phyloP scores from a whole-genome alignment of 2,888 invertebrate species.

The Pasiphila rectangulata region DNA sequence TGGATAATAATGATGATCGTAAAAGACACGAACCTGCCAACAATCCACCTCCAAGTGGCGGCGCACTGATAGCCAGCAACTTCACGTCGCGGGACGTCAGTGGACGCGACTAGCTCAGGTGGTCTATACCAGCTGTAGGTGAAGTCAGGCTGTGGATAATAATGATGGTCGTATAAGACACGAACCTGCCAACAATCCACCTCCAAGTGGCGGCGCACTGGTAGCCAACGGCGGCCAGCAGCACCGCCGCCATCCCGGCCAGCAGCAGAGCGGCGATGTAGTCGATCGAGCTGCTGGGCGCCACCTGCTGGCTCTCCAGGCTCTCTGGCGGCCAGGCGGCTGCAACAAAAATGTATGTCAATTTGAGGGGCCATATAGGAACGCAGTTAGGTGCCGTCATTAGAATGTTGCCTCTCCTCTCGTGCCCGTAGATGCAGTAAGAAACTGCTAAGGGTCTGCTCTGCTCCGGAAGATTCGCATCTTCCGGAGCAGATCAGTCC shows the following conservation, averaged over 20 bases:
- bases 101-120: too few relatives aligned
- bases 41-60: too few relatives aligned
- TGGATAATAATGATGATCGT: too few relatives aligned
- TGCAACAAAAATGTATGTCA: conserved; percentile 27
- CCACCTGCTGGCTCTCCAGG: conserved; percentile 57
- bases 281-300: conserved; percentile 74
- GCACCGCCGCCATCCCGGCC: conserved; percentile 83
- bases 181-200: conserved; percentile 82
- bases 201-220: conserved; percentile 88
- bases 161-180: background rate
- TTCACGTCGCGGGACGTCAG: too few relatives aligned
- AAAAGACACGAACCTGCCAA: too few relatives aligned
- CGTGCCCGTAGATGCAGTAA: too few relatives aligned
- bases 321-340: conserved; percentile 69
- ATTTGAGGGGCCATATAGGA: background rate
- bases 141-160: background rate
- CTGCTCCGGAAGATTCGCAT: too few relatives aligned
- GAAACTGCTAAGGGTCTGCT: too few relatives aligned
- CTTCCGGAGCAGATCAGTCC: too few relatives aligned
- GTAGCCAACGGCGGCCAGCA: conserved; percentile 86
- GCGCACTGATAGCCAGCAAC: too few relatives aligned
- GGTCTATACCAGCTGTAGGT: too few relatives aligned
- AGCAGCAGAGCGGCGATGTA: conserved; percentile 82
- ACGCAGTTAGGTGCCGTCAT: background rate
- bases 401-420: too few relatives aligned